Conservation (phyloP, 2,888 invertebrate species). For the Leptinotarsa juncta region DNA sequence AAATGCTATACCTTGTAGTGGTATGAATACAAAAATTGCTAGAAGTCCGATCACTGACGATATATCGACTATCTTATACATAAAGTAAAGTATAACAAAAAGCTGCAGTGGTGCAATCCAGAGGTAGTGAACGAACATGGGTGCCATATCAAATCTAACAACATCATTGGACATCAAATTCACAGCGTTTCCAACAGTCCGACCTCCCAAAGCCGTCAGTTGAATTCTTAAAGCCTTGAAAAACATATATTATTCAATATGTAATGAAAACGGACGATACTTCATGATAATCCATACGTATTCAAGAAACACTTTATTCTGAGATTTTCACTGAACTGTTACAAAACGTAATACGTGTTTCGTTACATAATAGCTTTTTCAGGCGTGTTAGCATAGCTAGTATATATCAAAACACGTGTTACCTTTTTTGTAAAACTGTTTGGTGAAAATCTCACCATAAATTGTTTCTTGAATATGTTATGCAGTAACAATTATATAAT, state of each 20-base stretch:
- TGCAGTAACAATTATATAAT: too few relatives aligned
- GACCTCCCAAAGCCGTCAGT: conserved; percentile 77
- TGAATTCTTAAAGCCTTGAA: conserved; percentile 77
- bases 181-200: conserved; percentile 73
- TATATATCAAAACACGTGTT: too few relatives aligned
- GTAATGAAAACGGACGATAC: too few relatives aligned
- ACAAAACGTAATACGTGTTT: too few relatives aligned
- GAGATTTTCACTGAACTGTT: too few relatives aligned
- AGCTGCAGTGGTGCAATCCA: conserved; percentile 80
- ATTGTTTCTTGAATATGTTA: too few relatives aligned
- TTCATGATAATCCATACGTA: neutral
- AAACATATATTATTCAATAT: neutral
- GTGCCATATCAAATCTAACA: conserved; percentile 76
- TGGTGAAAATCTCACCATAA: too few relatives aligned
- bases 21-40: conserved; percentile 71
- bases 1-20: conserved; percentile 69
- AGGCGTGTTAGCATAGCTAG: too few relatives aligned
- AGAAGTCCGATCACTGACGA: conserved; percentile 68
- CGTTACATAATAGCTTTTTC: too few relatives aligned
- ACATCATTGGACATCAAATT: conserved; percentile 84
- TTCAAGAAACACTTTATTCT: too few relatives aligned
- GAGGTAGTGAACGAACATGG: conserved; percentile 77
- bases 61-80: conserved; percentile 66
- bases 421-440: too few relatives aligned
- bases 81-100: conserved; percentile 70